A percentile compares a stretch with the other conserved stretches of the same genome.
Evolutionary conservation across 2,113 vertebrate genomes (phyloP).

Genomic region (Phalacrocorax carbo): DNA sequence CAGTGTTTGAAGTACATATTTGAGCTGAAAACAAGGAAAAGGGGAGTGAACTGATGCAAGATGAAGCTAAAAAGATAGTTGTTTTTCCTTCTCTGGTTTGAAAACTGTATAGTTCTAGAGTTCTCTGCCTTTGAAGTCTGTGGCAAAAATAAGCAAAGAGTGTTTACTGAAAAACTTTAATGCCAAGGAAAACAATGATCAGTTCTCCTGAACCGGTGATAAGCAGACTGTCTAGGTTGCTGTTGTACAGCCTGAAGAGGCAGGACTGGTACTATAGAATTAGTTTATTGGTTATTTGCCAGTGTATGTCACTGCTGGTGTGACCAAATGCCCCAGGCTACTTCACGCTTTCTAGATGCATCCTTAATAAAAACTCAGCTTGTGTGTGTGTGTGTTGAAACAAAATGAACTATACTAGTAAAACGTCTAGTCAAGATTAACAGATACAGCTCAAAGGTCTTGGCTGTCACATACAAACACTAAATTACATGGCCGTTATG

Average conservation of each 20-base stretch:
- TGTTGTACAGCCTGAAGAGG: neutral
- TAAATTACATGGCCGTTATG: neutral
- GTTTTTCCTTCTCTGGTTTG: neutral
- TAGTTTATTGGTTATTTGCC: neutral
- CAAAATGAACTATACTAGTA: neutral
- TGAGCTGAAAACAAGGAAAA: neutral
- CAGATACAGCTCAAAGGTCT: neutral
- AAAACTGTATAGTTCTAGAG: neutral
- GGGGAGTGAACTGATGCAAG: neutral
- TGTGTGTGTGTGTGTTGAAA: neutral
- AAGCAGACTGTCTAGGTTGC: neutral
- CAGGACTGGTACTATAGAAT: neutral
- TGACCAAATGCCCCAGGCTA: neutral
- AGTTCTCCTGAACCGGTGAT: neutral
- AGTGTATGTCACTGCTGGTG: neutral
- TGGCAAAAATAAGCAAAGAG: neutral
- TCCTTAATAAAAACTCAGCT: neutral
- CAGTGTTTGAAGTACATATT: neutral
- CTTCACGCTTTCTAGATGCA: neutral
- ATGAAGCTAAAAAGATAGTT: neutral
- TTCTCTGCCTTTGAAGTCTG: neutral
- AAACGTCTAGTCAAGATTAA: neutral
- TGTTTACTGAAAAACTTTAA: neutral
- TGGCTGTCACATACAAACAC: rapidly evolving
- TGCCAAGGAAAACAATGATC: neutral